Evolutionary conservation across 2,797 vertebrate genomes (phyloP).

Genomic region (Lindbergichthys nudifrons): DNA sequence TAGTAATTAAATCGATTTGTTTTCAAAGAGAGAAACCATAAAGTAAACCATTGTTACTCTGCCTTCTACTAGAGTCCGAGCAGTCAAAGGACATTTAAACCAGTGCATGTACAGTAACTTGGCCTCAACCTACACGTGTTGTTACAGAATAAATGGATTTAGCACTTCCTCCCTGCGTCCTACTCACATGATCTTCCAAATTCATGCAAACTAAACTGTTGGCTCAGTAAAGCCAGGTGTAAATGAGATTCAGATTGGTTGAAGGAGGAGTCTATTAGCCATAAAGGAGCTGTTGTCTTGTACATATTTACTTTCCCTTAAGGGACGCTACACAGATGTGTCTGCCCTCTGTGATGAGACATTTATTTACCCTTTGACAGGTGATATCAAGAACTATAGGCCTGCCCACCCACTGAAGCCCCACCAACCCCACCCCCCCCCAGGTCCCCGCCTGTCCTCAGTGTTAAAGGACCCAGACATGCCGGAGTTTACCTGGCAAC

Average conservation of each 20-base stretch:
- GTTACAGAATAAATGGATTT: not conserved
- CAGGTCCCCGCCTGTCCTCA: slow-evolving; percentile 15
- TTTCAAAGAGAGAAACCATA: not conserved
- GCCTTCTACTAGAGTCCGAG: not conserved
- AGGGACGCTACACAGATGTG: not conserved
- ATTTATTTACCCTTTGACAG: not conserved
- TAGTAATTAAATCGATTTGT: not conserved
- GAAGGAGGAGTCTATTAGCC: slow-evolving; percentile 50
- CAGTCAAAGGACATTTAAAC: not conserved
- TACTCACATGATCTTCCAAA: not conserved
- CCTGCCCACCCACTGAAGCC: not conserved
- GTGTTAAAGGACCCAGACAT: slow-evolving; percentile 82
- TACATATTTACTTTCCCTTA: not conserved
- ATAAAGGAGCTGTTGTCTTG: not conserved
- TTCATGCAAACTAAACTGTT: not conserved
- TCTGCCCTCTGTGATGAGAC: not conserved
- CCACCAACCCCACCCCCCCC: not conserved
- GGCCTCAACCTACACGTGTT: not conserved
- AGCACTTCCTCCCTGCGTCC: not conserved
- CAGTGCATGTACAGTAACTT: not conserved
- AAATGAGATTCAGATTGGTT: not conserved
- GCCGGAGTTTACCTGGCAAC: slow-evolving; percentile 88
- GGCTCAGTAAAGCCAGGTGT: not conserved
- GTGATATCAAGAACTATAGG: slow-evolving; percentile 8
- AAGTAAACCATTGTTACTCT: no score